Evolutionary conservation across 2,113 vertebrate genomes (phyloP).

Genomic region (Eudyptes chrysolophus): DNA sequence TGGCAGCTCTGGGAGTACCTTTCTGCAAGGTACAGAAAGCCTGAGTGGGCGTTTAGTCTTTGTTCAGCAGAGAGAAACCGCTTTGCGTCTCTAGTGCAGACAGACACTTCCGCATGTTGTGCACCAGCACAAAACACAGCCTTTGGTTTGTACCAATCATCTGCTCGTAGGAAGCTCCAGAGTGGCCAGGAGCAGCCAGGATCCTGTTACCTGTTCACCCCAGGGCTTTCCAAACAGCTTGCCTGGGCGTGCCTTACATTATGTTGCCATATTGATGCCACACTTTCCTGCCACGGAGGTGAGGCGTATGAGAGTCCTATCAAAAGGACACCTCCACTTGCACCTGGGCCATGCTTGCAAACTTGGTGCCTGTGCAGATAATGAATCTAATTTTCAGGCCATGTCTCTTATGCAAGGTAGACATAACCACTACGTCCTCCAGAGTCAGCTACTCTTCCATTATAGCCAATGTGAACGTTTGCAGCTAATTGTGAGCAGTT

Average conservation of each 20-base stretch:
- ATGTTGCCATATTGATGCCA: neutral
- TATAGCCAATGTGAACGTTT: slow-evolving; percentile 18
- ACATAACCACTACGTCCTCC: neutral
- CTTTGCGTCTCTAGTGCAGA: neutral
- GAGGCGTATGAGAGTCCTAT: neutral
- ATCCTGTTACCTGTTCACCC: neutral
- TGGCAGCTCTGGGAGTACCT: neutral
- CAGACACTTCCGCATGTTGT: neutral
- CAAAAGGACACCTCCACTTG: neutral
- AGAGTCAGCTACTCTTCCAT: neutral
- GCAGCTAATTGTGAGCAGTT: slow-evolving; percentile 42
- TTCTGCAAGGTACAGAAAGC: neutral
- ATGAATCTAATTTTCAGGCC: neutral
- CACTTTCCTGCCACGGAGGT: neutral
- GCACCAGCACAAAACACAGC: neutral
- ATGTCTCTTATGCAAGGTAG: neutral
- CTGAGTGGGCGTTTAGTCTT: neutral
- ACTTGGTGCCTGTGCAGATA: neutral
- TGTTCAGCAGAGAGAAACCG: neutral
- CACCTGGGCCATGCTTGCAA: neutral
- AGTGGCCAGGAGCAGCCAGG: neutral
- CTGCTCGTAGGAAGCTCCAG: neutral
- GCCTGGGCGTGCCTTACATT: neutral
- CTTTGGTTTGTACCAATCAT: neutral
- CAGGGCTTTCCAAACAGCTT: neutral